Percentiles rank a stretch among this genome's conserved stretches.
Conservation (phyloP, 92 coral and sea anemone genomes). For the Blastomussa wellsi region DNA sequence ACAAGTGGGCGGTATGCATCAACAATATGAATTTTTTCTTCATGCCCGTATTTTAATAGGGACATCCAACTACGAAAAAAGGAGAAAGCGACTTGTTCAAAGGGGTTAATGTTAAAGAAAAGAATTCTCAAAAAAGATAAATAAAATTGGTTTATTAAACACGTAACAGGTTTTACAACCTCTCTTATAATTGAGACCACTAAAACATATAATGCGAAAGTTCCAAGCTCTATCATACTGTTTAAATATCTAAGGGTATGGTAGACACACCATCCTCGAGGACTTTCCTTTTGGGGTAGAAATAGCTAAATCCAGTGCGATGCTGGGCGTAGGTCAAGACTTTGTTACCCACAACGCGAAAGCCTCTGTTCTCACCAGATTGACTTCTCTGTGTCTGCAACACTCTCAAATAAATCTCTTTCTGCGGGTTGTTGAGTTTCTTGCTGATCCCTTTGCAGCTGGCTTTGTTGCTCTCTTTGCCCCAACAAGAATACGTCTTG, state of each 20-base stretch:
- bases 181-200: too few relatives aligned
- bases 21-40: too few relatives aligned
- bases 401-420: not conserved
- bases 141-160: too few relatives aligned
- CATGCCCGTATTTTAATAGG: too few relatives aligned
- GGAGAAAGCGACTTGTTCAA: too few relatives aligned
- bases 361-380: not conserved
- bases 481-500: constrained; percentile 24
- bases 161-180: too few relatives aligned
- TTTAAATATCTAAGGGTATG: not conserved
- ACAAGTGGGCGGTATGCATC: too few relatives aligned
- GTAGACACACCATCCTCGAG: not conserved
- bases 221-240: too few relatives aligned
- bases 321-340: not conserved
- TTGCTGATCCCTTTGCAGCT: constrained; percentile 7
- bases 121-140: too few relatives aligned
- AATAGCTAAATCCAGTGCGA: not conserved
- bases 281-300: not conserved
- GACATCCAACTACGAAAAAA: too few relatives aligned
- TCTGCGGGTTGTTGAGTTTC: not conserved
- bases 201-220: too few relatives aligned
- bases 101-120: too few relatives aligned
- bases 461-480: not conserved
- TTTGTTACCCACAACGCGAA: not conserved
- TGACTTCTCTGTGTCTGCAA: not conserved